Evolutionary conservation across 2,888 invertebrate species (phyloP).

Genomic region (Lacanobia wlatinum): DNA sequence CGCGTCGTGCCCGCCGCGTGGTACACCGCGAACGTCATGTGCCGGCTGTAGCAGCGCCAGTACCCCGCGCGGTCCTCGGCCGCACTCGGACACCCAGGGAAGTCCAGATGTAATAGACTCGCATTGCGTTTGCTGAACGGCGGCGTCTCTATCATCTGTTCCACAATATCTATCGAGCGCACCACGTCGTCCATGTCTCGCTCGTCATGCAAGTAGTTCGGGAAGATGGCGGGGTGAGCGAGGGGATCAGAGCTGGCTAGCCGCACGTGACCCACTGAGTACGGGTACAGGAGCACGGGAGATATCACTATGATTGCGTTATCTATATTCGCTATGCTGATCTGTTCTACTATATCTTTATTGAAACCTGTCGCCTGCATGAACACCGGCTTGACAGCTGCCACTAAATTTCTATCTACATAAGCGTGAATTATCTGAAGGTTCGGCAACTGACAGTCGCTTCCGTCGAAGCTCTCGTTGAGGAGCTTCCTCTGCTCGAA

Average conservation of each 20-base stretch:
- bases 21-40: constrained; percentile 77
- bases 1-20: constrained; percentile 78
- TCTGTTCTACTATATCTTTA: constrained; percentile 68
- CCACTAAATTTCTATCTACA: constrained; percentile 65
- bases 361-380: constrained; percentile 61
- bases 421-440: constrained; percentile 76
- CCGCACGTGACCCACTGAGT: constrained; percentile 75
- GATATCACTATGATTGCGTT: constrained; percentile 70
- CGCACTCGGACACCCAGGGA: constrained; percentile 72
- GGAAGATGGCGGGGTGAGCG: constrained; percentile 71
- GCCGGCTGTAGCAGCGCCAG: constrained; percentile 80
- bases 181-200: constrained; percentile 74
- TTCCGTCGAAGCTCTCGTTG: constrained; percentile 63
- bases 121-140: constrained; percentile 67
- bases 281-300: constrained; percentile 73
- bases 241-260: constrained; percentile 73
- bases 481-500: constrained; percentile 61
- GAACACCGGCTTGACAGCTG: constrained; percentile 53
- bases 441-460: constrained; percentile 75
- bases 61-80: constrained; percentile 61
- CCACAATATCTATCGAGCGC: constrained; percentile 71
- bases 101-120: constrained; percentile 64
- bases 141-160: constrained; percentile 70
- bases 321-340: constrained; percentile 67
- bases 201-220: constrained; percentile 75